Evolutionary conservation across 2,888 invertebrate species (phyloP), one percentile per base, ranked within the genome.

Genomic region (Tipula unca): DNA sequence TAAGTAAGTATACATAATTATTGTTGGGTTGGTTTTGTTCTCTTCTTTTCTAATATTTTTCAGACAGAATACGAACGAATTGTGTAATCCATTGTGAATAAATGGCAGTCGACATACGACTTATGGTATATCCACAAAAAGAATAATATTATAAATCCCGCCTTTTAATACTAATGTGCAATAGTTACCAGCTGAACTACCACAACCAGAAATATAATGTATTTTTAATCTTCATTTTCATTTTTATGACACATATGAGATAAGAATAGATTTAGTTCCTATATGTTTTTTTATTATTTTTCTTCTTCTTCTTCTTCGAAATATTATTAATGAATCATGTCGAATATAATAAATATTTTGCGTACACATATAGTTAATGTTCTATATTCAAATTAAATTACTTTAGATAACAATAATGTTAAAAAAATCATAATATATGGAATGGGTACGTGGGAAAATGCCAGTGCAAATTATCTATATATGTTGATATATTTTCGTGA

Each of bases 181-280:
- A 69, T 69, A 69, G 69, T 69, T 69, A 69, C 69, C 69, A 69
- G 69, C 69, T 69, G 69, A 69, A 69, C 69, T 54, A 25, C 20
- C 25, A 69, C 69, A 25, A 69, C 69, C 69, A 25, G 20, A 25
- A 25, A 20, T 69, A 69, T 69, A 69, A 69, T 69, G 69, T 69
- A 69, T 69, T 69, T 69, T 69, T 69, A 69, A 69, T 69, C 69
- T 69, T 69, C 69, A 69, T 69, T 25, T 69, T 69, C 69, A 69
- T 69, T 20, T 69, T 69, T 69, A 69, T 69, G 69, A 69, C 69
- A 69, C 69, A 69, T 69, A 69, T 69, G 69, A 69, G 69, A 69
- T 69, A 69, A 69, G 69, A 69, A 69, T 69, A 69, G 69, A 69
- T 69, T 69, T 69, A 69, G 69, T 69, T 69, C 69, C 20, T 69